Percentiles rank a stretch among this genome's conserved stretches.
These are phyloP conservation scores for Palaemon carinicauda DNA, from an alignment of 1,140 invertebrate species.

Conservation along the genomic window DNA sequence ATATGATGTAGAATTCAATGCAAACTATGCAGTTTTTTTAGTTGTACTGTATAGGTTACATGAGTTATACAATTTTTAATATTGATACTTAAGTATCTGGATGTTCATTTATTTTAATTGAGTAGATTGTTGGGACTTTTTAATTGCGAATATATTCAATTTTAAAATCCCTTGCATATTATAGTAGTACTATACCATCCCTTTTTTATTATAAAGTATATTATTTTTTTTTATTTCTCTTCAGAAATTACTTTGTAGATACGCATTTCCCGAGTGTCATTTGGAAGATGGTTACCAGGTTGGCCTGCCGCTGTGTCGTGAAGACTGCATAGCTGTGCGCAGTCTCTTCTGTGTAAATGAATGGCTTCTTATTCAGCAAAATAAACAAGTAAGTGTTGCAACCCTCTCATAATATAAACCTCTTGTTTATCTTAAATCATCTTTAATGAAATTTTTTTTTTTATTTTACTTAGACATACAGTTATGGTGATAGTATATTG, in stretches of 20 bases:
- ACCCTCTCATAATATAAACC: too few relatives aligned
- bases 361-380: constrained; percentile 89
- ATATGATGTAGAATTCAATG: too few relatives aligned
- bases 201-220: neutral
- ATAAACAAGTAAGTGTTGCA: constrained; percentile 72
- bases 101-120: too few relatives aligned
- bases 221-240: constrained; percentile 45
- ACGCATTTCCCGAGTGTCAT: constrained; percentile 89
- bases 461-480: neutral
- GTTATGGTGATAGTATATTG: neutral
- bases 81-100: too few relatives aligned
- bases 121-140: too few relatives aligned
- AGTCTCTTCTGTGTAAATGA: constrained; percentile 91
- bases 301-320: constrained; percentile 81
- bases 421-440: neutral
- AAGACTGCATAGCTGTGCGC: constrained; percentile 90
- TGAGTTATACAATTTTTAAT: too few relatives aligned
- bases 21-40: neutral
- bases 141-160: too few relatives aligned
- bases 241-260: constrained; percentile 85
- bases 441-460: neutral
- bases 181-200: too few relatives aligned
- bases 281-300: constrained; percentile 68
- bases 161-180: too few relatives aligned
- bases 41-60: too few relatives aligned